Conservation (phyloP, 2,113 vertebrate genomes). For the Caranx melampygus region DNA sequence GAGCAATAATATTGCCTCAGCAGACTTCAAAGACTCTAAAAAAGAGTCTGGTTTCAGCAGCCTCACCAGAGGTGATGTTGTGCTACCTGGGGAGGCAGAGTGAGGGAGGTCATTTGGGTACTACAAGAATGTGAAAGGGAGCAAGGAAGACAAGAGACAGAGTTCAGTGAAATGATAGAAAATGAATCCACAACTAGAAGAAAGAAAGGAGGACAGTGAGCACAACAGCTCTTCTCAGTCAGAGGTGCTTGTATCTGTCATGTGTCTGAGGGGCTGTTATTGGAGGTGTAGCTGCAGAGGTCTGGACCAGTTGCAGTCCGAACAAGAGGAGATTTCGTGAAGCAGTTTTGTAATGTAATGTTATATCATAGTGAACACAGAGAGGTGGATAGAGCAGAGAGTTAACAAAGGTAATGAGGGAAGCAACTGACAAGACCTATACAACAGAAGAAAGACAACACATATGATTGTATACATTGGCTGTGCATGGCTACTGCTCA, state of each 20-base stretch:
- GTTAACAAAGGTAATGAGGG: background rate
- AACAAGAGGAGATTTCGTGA: background rate
- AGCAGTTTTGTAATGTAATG: too few species aligned
- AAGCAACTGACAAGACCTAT: background rate
- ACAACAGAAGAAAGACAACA: background rate
- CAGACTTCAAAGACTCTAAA: constrained; percentile 59
- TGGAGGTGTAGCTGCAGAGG: background rate
- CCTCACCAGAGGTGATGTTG: constrained; percentile 61
- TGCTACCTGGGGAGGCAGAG: constrained; percentile 11
- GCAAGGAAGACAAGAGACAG: too few species aligned
- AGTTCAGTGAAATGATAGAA: too few species aligned
- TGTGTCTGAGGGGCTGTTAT: background rate
- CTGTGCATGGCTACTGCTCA: background rate
- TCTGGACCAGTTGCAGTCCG: background rate
- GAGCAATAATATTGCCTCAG: constrained; percentile 71
- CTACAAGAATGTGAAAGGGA: too few species aligned
- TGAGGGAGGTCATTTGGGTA: background rate
- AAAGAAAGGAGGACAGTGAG: background rate
- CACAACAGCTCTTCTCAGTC: background rate
- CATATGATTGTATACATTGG: constrained; percentile 21
- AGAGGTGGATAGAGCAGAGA: too few species aligned
- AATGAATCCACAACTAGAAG: too few species aligned
- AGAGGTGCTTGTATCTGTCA: background rate
- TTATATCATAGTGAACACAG: too few species aligned
- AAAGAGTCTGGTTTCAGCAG: constrained; percentile 36